These are phyloP conservation scores for Dinoponera quadriceps DNA, from an alignment of 1,140 invertebrate species.

Conservation along the genomic window DNA sequence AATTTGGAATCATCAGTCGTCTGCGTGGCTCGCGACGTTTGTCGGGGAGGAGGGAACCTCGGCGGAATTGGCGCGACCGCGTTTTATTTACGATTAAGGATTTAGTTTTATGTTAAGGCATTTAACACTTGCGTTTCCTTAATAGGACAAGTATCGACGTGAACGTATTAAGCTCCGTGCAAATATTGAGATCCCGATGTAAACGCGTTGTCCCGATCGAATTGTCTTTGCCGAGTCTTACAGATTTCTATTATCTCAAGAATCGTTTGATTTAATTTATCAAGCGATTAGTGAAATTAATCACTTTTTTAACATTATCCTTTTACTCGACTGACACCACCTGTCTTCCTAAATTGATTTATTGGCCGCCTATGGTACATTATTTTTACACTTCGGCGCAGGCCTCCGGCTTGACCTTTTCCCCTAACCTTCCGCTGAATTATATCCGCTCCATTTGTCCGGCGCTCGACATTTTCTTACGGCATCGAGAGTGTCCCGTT, in stretches of 20 bases:
- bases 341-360: background rate
- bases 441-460: conserved; percentile 50
- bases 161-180: background rate
- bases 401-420: conserved; percentile 34
- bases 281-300: background rate
- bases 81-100: conserved; percentile 18
- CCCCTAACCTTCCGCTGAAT: conserved; percentile 30
- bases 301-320: background rate
- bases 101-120: background rate
- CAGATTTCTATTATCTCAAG: background rate
- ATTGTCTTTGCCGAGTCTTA: background rate
- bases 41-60: conserved; percentile 63
- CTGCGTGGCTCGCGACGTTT: conserved; percentile 73
- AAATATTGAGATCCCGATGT: background rate
- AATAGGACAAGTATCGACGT: background rate
- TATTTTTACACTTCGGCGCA: conserved; percentile 5
- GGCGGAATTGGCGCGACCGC: conserved; percentile 62
- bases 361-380: conserved; percentile 15
- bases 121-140: background rate
- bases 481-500: background rate
- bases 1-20: conserved; percentile 79
- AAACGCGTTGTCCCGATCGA: background rate
- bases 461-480: conserved; percentile 37
- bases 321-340: background rate
- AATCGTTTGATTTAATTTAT: background rate